A percentile compares a stretch with the other conserved stretches of the same genome.
Evolutionary conservation across 2,888 invertebrate species (phyloP).

Genomic region (Teleiodes luculella): DNA sequence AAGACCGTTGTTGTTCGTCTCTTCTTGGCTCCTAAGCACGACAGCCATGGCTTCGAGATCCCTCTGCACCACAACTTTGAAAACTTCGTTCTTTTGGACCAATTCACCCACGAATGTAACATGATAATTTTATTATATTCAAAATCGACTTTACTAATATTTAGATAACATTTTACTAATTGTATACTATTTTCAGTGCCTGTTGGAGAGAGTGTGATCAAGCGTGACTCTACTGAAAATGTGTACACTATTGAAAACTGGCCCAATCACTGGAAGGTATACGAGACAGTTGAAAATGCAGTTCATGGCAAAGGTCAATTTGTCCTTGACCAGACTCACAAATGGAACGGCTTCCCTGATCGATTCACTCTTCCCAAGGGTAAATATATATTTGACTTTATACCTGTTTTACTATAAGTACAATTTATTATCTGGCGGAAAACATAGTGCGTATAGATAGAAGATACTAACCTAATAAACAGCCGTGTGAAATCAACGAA

Average conservation of each 20-base stretch:
- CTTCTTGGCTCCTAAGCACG: slow-evolving; percentile 85
- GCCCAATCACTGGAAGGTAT: slow-evolving; percentile 57
- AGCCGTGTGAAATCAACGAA: no score
- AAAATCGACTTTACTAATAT: not conserved
- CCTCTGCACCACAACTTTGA: slow-evolving; percentile 74
- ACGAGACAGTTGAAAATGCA: slow-evolving; percentile 67
- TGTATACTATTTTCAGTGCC: slow-evolving; percentile 40
- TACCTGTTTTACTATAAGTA: no score
- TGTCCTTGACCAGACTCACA: slow-evolving; percentile 63
- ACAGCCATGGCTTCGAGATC: slow-evolving; percentile 73
- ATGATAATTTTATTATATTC: not conserved
- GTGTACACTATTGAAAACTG: slow-evolving; percentile 77
- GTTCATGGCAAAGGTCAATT: slow-evolving; percentile 65
- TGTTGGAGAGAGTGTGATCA: slow-evolving; percentile 69
- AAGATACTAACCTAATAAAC: no score
- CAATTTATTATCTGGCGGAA: no score
- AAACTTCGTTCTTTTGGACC: slow-evolving; percentile 72
- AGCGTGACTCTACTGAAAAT: slow-evolving; percentile 79
- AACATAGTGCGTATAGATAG: no score
- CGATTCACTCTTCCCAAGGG: slow-evolving; percentile 83
- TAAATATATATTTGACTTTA: slow-evolving; percentile 22
- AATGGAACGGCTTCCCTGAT: slow-evolving; percentile 79
- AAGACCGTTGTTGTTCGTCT: slow-evolving; percentile 77
- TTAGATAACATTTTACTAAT: not conserved
- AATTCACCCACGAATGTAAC: slow-evolving; percentile 74